These are phyloP conservation scores for Acleris laterana DNA, from an alignment of 2,888 invertebrate genomes.

Conservation along the genomic window DNA sequence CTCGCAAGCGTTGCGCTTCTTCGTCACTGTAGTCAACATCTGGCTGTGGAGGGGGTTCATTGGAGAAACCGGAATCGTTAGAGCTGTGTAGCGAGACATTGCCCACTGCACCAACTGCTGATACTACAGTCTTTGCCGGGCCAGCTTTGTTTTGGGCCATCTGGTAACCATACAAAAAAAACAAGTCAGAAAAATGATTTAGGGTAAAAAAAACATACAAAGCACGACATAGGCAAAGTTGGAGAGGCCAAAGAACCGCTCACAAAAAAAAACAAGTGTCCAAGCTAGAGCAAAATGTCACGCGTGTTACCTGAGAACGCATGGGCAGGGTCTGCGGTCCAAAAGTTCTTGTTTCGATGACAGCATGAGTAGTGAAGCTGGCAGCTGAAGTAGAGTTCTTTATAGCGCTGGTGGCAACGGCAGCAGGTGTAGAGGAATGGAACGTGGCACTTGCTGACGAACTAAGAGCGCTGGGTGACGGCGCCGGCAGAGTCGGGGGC, in stretches of 20 bases:
- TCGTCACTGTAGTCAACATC: constrained; percentile 96
- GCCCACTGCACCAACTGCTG: constrained; percentile 84
- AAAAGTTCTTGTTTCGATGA: constrained; percentile 77
- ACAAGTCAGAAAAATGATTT: not conserved
- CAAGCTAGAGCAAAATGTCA: too few relatives aligned
- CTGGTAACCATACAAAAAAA: constrained; percentile 46
- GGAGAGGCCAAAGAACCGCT: too few relatives aligned
- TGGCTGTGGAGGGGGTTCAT: constrained; percentile 94
- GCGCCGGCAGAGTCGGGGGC: constrained; percentile 89
- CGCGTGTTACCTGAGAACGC: constrained; percentile 70
- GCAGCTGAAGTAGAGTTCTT: constrained; percentile 85
- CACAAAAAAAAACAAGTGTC: too few relatives aligned
- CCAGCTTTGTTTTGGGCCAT: constrained; percentile 75
- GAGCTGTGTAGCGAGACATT: constrained; percentile 94
- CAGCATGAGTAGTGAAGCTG: constrained; percentile 82
- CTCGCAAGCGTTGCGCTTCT: constrained; percentile 87
- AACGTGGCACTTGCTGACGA: constrained; percentile 87
- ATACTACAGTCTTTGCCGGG: constrained; percentile 75
- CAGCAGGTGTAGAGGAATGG: constrained; percentile 71
- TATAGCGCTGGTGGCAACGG: constrained; percentile 67
- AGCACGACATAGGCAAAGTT: too few relatives aligned
- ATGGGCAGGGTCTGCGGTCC: constrained; percentile 79
- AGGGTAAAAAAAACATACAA: too few relatives aligned
- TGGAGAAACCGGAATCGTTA: constrained; percentile 96
- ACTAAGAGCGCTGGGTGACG: constrained; percentile 86